Evolutionary conservation across 2,113 vertebrate genomes (phyloP).

Genomic region (Miniopterus natalensis): DNA sequence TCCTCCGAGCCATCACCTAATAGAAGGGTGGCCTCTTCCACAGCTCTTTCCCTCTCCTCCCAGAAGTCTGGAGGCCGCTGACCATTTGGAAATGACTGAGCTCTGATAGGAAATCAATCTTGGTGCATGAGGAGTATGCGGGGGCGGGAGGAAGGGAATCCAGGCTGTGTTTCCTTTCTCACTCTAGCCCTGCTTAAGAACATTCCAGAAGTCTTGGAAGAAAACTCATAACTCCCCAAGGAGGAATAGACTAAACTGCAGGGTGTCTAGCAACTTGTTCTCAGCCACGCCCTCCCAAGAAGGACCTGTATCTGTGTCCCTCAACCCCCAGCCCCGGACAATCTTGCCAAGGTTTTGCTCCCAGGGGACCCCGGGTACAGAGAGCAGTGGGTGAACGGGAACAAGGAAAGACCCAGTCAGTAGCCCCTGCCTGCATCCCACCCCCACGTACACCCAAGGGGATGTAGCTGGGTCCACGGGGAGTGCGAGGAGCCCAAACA

Average conservation of each 20-base stretch:
- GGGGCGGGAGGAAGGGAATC: not conserved
- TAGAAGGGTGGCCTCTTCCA: not conserved
- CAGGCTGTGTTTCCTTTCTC: constrained; percentile 10
- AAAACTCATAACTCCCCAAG: not conserved
- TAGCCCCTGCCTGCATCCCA: not conserved
- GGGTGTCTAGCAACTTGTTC: not conserved
- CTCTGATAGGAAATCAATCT: constrained; percentile 48
- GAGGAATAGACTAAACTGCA: not conserved
- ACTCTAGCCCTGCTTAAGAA: not conserved
- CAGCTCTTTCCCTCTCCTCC: not conserved
- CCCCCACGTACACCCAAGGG: not conserved
- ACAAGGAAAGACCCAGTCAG: not conserved
- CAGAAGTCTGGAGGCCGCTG: not conserved
- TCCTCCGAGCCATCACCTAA: not conserved
- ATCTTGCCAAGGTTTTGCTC: not conserved
- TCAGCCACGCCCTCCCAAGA: constrained; percentile 4
- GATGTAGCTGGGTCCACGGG: not conserved
- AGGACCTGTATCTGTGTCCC: not conserved
- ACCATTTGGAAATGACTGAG: constrained; percentile 34
- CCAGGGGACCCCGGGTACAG: not conserved
- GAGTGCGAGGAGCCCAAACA: not conserved
- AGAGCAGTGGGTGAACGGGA: not conserved
- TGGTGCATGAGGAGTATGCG: not conserved
- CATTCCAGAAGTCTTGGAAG: constrained; percentile 47
- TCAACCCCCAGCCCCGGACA: too few relatives aligned